A percentile compares a stretch with the other conserved stretches of the same genome.
Evolutionary conservation across 2,113 vertebrate species (phyloP).

Genomic region (Pangasianodon gigas): DNA sequence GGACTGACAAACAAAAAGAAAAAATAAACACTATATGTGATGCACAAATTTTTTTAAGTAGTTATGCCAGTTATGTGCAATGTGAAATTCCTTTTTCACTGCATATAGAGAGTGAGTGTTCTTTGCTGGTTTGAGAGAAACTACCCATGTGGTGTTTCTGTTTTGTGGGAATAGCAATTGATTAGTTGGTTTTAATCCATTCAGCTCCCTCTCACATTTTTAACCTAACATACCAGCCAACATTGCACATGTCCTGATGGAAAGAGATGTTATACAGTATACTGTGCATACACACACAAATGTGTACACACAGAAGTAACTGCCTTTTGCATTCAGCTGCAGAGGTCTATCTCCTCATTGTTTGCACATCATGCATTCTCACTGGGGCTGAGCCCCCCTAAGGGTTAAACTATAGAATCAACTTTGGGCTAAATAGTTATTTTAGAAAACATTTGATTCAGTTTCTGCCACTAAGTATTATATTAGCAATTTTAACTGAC

Average conservation of each 20-base stretch:
- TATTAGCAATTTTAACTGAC: background rate
- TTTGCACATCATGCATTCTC: background rate
- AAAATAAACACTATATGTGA: background rate
- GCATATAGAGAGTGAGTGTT: background rate
- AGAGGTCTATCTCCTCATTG: background rate
- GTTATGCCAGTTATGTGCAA: background rate
- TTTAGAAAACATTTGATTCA: background rate
- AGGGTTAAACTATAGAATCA: background rate
- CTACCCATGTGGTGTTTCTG: background rate
- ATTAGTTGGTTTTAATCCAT: background rate
- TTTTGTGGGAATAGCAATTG: background rate
- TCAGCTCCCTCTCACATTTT: too few relatives aligned
- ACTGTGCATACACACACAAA: background rate
- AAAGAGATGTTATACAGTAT: background rate
- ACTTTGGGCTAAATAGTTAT: background rate
- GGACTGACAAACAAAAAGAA: background rate
- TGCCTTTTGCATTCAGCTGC: background rate
- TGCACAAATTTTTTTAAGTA: background rate
- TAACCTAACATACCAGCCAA: background rate
- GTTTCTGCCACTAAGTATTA: background rate
- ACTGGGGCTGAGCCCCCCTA: background rate
- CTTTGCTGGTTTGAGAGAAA: background rate
- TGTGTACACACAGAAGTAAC: background rate
- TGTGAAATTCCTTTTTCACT: background rate
- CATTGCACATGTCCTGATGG: background rate